Conservation (phyloP, 2,888 invertebrate genomes). For the Tanypteryx hageni region DNA sequence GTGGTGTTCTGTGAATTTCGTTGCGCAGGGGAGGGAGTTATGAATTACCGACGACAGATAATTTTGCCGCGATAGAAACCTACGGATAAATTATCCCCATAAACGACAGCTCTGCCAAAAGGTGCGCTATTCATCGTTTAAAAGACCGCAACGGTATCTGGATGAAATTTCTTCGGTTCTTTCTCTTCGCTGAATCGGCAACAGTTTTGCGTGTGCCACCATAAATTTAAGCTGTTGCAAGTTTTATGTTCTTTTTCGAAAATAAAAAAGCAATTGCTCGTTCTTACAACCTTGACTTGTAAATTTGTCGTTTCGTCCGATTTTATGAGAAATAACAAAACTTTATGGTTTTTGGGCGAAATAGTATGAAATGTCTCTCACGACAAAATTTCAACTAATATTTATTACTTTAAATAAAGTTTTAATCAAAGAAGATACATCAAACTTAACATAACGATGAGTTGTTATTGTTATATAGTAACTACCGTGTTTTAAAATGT, state of each 20-base stretch:
- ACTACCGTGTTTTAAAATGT: no score
- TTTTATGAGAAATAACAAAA: no score
- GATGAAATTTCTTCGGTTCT: background rate
- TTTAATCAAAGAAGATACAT: no score
- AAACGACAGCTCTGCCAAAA: background rate
- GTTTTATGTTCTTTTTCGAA: background rate
- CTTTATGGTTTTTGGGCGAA: no score
- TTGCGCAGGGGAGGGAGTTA: background rate
- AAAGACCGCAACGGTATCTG: background rate
- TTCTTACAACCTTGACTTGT: background rate
- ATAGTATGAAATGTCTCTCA: no score
- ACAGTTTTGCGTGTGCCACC: background rate
- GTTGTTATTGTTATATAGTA: no score
- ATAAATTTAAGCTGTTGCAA: background rate
- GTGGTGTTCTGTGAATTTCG: background rate
- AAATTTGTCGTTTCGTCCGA: background rate
- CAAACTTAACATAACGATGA: no score
- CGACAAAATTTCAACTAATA: no score
- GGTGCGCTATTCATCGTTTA: background rate
- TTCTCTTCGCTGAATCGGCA: background rate
- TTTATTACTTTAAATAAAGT: no score
- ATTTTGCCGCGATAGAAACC: background rate
- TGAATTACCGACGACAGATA: slow-evolving; percentile 6
- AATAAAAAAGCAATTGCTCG: background rate
- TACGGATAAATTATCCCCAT: background rate